Evolutionary conservation across 2,113 vertebrate species (phyloP), one percentile per base, ranked within the genome.

Genomic region (Sinocyclocheilus anshuiensis): DNA sequence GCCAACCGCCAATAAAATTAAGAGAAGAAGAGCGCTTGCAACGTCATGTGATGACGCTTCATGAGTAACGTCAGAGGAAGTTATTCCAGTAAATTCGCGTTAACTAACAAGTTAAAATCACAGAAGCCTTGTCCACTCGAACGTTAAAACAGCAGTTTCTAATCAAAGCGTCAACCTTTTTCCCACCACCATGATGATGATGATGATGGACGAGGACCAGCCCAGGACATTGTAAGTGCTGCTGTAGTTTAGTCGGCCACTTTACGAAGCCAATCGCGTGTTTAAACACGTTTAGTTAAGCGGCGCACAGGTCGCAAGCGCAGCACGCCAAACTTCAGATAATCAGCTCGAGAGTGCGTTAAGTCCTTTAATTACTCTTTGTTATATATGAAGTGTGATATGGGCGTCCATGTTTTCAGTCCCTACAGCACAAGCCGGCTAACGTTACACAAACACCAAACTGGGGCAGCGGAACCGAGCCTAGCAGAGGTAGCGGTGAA

Each of bases 141-240:
- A 12, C 22, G 48, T 26, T 59, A 53, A 57, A 63, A 29, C 2
- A 16, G 2, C 18, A 45, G 33, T 39, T 81, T 87, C 78, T 42
- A 22, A 36, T 57, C 15, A 72, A 50, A 29, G 26, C n/a, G 42
- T 78, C 39, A 24, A 42, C 45, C 45, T 72, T 72, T 71, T 71
- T 45, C 42, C 2, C 81, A 45, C 42, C 65, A 69, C 65, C 81
- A 85, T 20, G 42, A 50, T 15, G 75, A 57, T 74, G 65, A 67
- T 39, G 85, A 90, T 88, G 89, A 78, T 88, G 89, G 87, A 88
- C 36, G 89, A 90, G 59, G 89, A 90, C 39, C 87, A 88, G 77
- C 89, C 89, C 79, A 87, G 67, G 85, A 90, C 89, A 39, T 76
- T 90, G 89, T 90, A 57, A 90, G 89, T 90, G 71, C 81, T 24